A percentile compares a stretch with the other conserved stretches of the same genome.
These are phyloP conservation scores for Hippocampus abdominalis DNA, from an alignment of 2,113 vertebrate genomes.

Conservation along the genomic window DNA sequence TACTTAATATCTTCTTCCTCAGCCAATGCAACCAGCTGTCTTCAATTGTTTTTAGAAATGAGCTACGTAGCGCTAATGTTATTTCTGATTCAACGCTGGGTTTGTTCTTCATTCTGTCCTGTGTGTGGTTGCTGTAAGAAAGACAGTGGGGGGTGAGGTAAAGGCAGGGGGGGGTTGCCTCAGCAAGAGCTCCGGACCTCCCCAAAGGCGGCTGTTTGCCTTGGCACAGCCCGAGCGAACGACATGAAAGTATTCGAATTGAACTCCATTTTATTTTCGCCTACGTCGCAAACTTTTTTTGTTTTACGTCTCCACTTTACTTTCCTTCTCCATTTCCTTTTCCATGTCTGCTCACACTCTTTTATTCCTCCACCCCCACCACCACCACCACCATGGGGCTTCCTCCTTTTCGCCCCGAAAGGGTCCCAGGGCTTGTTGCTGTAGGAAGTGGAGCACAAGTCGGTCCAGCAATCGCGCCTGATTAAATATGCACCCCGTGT, in stretches of 20 bases:
- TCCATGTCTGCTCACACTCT: conserved; percentile 8
- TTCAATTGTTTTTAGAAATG: no score
- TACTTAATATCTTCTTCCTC: no score
- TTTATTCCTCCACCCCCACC: conserved; percentile 2
- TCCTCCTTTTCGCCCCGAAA: conserved; percentile 22
- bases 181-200: conserved; percentile 46
- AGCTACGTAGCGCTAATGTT: no score
- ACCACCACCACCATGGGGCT: background rate
- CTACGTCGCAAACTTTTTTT: conserved; percentile 40
- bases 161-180: background rate
- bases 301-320: conserved; percentile 18
- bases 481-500: conserved; percentile 59
- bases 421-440: conserved; percentile 27
- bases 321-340: conserved; percentile 31
- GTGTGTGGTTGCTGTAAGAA: conserved; percentile 8
- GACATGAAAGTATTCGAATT: conserved; percentile 63
- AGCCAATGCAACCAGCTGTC: no score
- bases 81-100: conserved; percentile 13
- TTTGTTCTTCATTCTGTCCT: conserved; percentile 60
- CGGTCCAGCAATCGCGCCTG: conserved; percentile 51
- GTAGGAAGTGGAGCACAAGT: conserved; percentile 51
- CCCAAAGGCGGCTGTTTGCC: conserved; percentile 56
- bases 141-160: conserved; percentile 21
- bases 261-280: conserved; percentile 42
- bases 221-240: conserved; percentile 57